Conservation (phyloP, 2,797 vertebrate species). For the Amphiprion clarkii region DNA sequence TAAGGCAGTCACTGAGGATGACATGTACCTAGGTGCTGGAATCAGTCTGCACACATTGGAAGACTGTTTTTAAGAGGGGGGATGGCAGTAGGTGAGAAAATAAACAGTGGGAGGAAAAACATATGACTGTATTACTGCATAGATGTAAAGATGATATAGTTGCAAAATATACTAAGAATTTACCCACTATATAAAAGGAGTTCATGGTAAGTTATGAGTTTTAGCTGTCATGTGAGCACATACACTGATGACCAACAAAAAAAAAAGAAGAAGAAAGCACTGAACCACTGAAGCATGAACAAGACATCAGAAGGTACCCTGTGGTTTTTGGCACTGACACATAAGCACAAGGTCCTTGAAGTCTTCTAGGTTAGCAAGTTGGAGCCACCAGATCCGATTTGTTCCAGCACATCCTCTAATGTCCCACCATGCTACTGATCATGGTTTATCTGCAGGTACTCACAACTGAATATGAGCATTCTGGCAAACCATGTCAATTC, state of each 20-base stretch:
- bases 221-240: background rate
- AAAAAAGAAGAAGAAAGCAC: background rate
- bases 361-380: background rate
- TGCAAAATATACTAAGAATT: background rate
- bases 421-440: background rate
- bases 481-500: background rate
- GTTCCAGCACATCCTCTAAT: background rate
- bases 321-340: background rate
- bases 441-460: background rate
- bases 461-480: background rate
- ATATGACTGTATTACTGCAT: slow-evolving; percentile 10
- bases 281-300: background rate
- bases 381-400: background rate
- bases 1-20: slow-evolving; percentile 20
- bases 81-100: slow-evolving; percentile 13
- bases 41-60: slow-evolving; percentile 23
- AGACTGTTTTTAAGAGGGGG: slow-evolving; percentile 14
- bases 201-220: background rate
- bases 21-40: slow-evolving; percentile 8
- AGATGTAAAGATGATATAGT: background rate
- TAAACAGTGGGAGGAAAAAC: slow-evolving; percentile 10
- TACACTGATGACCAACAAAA: background rate
- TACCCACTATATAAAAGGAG: background rate
- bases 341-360: background rate
- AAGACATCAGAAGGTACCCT: background rate